Evolutionary conservation across 2,888 invertebrate genomes (phyloP).

Genomic region (Zaprionus obscuricornis): DNA sequence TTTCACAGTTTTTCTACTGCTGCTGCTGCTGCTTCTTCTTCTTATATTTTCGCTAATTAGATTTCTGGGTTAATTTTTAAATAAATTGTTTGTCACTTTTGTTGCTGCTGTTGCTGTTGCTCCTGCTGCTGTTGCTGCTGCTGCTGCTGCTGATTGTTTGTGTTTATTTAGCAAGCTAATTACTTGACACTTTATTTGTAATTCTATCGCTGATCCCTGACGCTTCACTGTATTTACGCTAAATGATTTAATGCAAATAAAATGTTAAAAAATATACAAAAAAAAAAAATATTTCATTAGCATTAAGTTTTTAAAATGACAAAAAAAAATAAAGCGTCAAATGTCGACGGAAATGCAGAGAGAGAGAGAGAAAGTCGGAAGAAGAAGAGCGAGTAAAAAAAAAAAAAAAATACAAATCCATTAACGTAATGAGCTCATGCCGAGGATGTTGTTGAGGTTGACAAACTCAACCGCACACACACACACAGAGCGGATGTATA

Average conservation of each 20-base stretch:
- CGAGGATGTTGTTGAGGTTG: constrained; percentile 54
- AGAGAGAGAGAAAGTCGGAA: neutral
- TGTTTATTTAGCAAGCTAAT: constrained; percentile 66
- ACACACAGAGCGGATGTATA: too few relatives aligned
- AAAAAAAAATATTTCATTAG: constrained; percentile 58
- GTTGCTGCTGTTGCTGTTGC: neutral
- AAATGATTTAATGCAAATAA: constrained; percentile 50
- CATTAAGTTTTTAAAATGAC: constrained; percentile 38
- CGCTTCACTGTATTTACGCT: constrained; percentile 20
- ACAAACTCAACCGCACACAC: constrained; percentile 50
- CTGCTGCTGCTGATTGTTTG: constrained; percentile 7
- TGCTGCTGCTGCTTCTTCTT: constrained; percentile 6
- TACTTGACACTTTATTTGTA: constrained; percentile 36
- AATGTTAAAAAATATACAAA: constrained; percentile 61
- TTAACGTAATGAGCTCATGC: constrained; percentile 75
- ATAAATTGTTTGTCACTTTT: constrained; percentile 55
- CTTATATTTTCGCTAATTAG: constrained; percentile 66
- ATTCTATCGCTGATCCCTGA: constrained; percentile 31
- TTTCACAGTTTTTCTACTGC: neutral
- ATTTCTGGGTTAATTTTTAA: constrained; percentile 79
- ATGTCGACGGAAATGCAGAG: constrained; percentile 25
- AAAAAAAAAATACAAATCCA: constrained; percentile 51
- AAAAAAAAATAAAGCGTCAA: too few relatives aligned
- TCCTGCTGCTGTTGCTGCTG: constrained; percentile 14
- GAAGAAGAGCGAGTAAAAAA: neutral